phyloP scores from a whole-genome alignment of 2,113 vertebrate species.

The Trochalopteron elliotii region DNA sequence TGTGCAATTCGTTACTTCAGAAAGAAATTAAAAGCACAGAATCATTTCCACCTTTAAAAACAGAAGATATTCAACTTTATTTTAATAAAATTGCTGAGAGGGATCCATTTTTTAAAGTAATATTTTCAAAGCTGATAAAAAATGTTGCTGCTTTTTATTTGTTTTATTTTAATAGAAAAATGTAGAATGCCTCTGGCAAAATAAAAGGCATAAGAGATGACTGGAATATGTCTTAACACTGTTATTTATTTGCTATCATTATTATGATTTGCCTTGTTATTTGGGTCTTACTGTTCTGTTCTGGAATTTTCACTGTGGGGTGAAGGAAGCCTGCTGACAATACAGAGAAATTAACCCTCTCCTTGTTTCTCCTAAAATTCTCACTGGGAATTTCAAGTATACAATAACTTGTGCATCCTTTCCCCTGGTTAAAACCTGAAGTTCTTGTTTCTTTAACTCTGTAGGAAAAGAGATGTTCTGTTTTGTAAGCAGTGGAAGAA shows the following conservation, averaged over 20 bases:
- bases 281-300: not conserved
- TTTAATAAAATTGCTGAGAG: slow-evolving; percentile 43
- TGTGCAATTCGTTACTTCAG: slow-evolving; percentile 63
- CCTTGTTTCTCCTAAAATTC: not conserved
- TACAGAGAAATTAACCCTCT: not conserved
- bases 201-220: not conserved
- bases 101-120: not conserved
- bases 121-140: slow-evolving; percentile 13
- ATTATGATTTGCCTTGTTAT: slow-evolving; percentile 22
- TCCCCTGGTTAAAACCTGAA: not conserved
- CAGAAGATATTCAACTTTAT: slow-evolving; percentile 35
- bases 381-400: not conserved
- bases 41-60: slow-evolving; percentile 34
- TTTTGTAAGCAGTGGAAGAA: not conserved
- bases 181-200: not conserved
- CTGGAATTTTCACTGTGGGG: not conserved
- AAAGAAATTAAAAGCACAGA: slow-evolving; percentile 69
- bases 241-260: slow-evolving; percentile 32
- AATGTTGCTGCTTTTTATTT: slow-evolving; percentile 1
- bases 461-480: not conserved
- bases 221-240: not conserved
- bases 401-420: not conserved
- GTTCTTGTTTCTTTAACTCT: not conserved
- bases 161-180: slow-evolving; percentile 27
- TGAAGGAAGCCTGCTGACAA: not conserved